Conservation (phyloP, 2,797 vertebrate species). For the Sus cebifrons region DNA sequence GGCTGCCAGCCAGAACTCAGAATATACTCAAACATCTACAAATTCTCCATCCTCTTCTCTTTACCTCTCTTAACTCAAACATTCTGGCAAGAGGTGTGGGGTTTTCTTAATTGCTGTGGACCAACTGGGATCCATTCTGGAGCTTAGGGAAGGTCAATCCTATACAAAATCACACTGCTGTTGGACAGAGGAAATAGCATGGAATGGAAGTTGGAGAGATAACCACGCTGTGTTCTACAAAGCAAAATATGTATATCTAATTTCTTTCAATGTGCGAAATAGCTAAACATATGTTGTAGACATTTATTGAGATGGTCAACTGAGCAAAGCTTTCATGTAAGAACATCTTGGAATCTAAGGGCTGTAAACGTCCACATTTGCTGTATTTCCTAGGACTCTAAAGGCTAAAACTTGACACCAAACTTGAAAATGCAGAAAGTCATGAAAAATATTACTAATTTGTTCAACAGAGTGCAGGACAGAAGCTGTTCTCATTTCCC, state of each 20-base stretch:
- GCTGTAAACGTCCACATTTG: not conserved
- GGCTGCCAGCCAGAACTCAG: not conserved
- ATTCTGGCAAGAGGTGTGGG: not conserved
- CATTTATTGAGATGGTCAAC: not conserved
- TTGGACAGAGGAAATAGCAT: not conserved
- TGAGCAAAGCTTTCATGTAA: not conserved
- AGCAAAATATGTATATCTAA: not conserved
- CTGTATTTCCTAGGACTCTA: not conserved
- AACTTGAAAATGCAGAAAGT: constrained; percentile 3
- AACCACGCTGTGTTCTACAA: not conserved
- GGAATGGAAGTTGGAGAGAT: not conserved
- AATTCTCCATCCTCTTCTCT: not conserved
- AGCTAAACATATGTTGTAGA: not conserved
- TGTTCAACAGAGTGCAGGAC: not conserved
- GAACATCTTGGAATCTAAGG: constrained; percentile 16
- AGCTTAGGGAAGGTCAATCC: not conserved
- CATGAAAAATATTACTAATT: constrained; percentile 2
- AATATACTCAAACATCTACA: no score
- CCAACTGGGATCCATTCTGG: not conserved
- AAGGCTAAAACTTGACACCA: not conserved
- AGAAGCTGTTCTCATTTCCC: constrained; percentile 5
- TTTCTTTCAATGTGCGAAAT: not conserved
- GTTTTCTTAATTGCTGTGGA: not conserved
- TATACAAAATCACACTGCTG: not conserved
- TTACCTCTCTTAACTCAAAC: not conserved